A percentile compares a stretch with the other conserved stretches of the same genome.
Conservation (phyloP, 2,113 vertebrate genomes). For the Cisticola juncidis region DNA sequence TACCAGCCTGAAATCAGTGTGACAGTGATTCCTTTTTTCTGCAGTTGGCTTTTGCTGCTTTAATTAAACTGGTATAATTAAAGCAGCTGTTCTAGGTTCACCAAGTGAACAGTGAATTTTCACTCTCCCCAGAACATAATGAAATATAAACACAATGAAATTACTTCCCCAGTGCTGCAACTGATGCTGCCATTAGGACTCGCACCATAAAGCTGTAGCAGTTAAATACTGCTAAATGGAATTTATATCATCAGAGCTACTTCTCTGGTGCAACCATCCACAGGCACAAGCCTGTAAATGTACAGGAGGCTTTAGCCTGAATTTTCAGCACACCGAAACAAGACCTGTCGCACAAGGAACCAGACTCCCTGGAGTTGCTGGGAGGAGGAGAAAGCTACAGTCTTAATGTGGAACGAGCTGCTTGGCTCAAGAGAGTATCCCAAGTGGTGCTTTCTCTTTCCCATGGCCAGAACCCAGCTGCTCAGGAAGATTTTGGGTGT, state of each 20-base stretch:
- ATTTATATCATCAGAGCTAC: not conserved
- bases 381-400: not conserved
- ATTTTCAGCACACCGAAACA: not conserved
- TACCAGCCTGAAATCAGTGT: not conserved
- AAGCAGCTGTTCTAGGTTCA: not conserved
- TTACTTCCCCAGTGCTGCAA: not conserved
- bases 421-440: not conserved
- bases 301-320: not conserved
- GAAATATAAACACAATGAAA: not conserved
- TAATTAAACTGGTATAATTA: not conserved
- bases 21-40: not conserved
- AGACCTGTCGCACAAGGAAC: not conserved
- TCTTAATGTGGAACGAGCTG: not conserved
- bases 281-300: not conserved
- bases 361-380: not conserved
- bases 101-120: not conserved
- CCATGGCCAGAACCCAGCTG: not conserved
- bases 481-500: not conserved
- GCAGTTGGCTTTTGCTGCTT: not conserved
- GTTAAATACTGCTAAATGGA: not conserved
- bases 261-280: not conserved
- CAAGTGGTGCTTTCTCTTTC: not conserved
- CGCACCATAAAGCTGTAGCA: not conserved
- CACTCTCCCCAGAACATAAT: not conserved
- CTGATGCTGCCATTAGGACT: not conserved